Evolutionary conservation across 1,140 invertebrate genomes (phyloP).

Genomic region (Lutraria rhynchaena): DNA sequence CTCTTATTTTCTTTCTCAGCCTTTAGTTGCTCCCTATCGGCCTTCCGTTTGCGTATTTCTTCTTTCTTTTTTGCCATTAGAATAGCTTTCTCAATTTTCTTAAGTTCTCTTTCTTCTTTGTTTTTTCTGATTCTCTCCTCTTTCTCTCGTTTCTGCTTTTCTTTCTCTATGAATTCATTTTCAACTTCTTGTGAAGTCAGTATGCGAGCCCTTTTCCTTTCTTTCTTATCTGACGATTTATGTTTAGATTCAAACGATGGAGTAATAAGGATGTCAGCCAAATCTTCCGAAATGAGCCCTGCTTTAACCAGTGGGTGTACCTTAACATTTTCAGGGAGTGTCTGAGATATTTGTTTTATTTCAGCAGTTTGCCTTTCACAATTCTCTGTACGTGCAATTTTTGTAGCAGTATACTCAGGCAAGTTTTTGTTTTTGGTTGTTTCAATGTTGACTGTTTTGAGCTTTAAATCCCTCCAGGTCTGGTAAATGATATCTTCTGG

Average conservation of each 20-base stretch:
- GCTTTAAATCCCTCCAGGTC: neutral
- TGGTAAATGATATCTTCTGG: neutral
- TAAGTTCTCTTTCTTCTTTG: neutral
- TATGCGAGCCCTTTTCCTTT: neutral
- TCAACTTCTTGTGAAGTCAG: neutral
- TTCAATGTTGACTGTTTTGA: neutral
- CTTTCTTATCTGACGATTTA: neutral
- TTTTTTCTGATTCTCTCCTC: neutral
- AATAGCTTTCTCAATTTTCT: neutral
- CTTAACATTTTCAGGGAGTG: neutral
- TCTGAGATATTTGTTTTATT: neutral
- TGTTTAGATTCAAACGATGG: neutral
- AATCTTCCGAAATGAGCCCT: neutral
- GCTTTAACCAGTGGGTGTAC: neutral
- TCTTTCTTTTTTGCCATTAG: neutral
- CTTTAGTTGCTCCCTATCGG: neutral
- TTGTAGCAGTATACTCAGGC: neutral
- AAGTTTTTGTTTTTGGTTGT: neutral
- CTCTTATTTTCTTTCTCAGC: neutral
- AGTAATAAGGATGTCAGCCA: neutral
- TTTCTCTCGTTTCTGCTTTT: neutral
- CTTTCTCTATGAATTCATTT: neutral
- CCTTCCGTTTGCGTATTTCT: neutral
- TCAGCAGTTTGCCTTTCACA: neutral
- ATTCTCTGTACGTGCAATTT: neutral